A percentile compares a stretch with the other conserved stretches of the same genome.
These are phyloP conservation scores for Thryonomys swinderianus DNA, from an alignment of 2,113 vertebrate species.

Conservation along the genomic window DNA sequence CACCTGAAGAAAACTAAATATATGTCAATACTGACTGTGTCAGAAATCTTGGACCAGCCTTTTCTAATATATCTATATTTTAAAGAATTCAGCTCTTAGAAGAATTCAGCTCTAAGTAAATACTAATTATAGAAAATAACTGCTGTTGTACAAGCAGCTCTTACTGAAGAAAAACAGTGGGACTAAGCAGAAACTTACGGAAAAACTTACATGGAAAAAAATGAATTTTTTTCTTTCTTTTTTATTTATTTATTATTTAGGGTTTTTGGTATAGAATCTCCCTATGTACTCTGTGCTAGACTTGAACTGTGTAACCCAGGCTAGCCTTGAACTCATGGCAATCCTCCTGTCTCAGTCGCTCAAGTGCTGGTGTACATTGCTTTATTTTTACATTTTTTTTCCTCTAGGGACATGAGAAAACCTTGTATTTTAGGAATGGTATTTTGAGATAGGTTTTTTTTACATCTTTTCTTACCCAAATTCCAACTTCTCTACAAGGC, in stretches of 20 bases:
- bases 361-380: neutral
- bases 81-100: too few relatives aligned
- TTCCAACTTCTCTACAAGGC: constrained; percentile 4
- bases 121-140: constrained; percentile 37
- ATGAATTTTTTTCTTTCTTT: neutral
- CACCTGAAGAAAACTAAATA: neutral
- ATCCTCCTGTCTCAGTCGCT: neutral
- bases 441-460: neutral
- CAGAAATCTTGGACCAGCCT: constrained; percentile 28
- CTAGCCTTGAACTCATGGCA: neutral
- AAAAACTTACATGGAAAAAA: too few relatives aligned
- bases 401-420: constrained; percentile 41
- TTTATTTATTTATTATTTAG: neutral
- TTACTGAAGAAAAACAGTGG: constrained; percentile 47
- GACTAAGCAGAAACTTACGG: neutral
- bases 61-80: constrained; percentile 45
- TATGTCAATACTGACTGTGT: neutral
- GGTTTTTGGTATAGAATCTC: neutral
- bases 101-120: constrained; percentile 35
- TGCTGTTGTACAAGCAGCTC: constrained; percentile 13
- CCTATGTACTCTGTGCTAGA: neutral
- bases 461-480: constrained; percentile 57
- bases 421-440: neutral
- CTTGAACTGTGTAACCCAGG: neutral
- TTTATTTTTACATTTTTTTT: constrained; percentile 45